These are phyloP conservation scores for Limulus polyphemus DNA, from an alignment of 2,888 invertebrate species.

Conservation along the genomic window DNA sequence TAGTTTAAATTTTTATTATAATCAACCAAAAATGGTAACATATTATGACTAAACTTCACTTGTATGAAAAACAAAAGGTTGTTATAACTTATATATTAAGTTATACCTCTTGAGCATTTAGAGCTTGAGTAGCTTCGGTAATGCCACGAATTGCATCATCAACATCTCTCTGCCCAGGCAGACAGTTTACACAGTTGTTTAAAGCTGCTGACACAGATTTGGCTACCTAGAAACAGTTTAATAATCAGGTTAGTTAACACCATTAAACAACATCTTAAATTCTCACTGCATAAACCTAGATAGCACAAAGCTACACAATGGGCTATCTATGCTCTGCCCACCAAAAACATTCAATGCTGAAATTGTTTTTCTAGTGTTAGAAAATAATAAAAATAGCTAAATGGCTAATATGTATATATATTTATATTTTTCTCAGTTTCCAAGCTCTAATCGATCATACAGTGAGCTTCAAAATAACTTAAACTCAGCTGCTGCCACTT, in stretches of 20 bases:
- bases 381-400: too few species aligned
- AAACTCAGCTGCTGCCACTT: constrained; percentile 64
- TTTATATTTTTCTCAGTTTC: constrained; percentile 42
- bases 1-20: too few species aligned
- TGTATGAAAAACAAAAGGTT: too few species aligned
- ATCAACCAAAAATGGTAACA: too few species aligned
- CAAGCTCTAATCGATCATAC: constrained; percentile 51
- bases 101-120: constrained; percentile 10
- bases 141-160: constrained; percentile 74
- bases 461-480: constrained; percentile 73
- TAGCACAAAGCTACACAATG: too few species aligned
- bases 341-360: too few species aligned
- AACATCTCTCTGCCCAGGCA: constrained; percentile 89
- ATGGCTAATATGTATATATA: too few species aligned
- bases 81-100: too few species aligned
- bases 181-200: constrained; percentile 60
- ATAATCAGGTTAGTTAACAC: background rate
- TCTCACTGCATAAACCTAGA: too few species aligned
- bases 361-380: too few species aligned
- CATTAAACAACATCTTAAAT: background rate
- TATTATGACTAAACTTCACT: too few species aligned
- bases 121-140: constrained; percentile 51
- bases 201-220: constrained; percentile 44
- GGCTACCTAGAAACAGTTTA: constrained; percentile 36
- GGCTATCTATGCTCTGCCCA: too few species aligned